phyloP scores from a whole-genome alignment of 1,140 invertebrate genomes.

The Caenorhabditis latens region DNA sequence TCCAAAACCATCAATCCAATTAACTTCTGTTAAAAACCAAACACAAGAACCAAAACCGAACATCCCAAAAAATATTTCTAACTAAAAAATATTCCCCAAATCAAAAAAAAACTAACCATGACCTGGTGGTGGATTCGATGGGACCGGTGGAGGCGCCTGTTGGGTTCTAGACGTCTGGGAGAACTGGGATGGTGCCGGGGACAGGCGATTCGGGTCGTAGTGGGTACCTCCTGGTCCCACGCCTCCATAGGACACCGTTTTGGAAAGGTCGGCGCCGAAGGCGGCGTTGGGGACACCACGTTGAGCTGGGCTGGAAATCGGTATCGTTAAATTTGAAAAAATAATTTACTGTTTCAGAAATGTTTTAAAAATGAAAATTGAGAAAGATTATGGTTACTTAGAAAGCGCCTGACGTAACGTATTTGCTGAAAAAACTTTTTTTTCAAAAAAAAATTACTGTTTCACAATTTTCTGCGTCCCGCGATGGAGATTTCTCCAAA shows the following conservation, averaged over 20 bases:
- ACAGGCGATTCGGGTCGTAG: slow-evolving; percentile 29
- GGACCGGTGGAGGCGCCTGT: slow-evolving; percentile 44
- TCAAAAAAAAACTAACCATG: slow-evolving; percentile 15
- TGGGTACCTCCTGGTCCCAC: slow-evolving; percentile 32
- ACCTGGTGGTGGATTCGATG: slow-evolving; percentile 41
- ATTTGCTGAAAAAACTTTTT: no score
- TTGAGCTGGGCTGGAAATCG: slow-evolving; percentile 48
- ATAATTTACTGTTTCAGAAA: no score
- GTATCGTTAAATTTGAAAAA: not conserved
- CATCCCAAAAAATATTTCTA: not conserved
- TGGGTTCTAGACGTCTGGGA: not conserved
- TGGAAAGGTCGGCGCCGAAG: slow-evolving; percentile 22
- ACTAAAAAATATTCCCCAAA: not conserved
- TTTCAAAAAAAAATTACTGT: no score
- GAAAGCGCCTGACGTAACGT: no score
- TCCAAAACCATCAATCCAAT: no score
- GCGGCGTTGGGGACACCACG: slow-evolving; percentile 53
- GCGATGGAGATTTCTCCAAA: no score
- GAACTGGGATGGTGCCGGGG: slow-evolving; percentile 15
- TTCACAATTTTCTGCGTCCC: no score
- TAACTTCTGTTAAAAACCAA: not conserved
- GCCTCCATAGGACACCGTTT: slow-evolving; percentile 21
- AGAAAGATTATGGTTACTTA: no score
- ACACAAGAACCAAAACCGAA: not conserved
- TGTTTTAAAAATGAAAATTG: no score